Percentiles rank a stretch among this genome's conserved stretches.
These are phyloP conservation scores for Aythya baeri DNA, from an alignment of 2,113 vertebrate species.

Conservation along the genomic window DNA sequence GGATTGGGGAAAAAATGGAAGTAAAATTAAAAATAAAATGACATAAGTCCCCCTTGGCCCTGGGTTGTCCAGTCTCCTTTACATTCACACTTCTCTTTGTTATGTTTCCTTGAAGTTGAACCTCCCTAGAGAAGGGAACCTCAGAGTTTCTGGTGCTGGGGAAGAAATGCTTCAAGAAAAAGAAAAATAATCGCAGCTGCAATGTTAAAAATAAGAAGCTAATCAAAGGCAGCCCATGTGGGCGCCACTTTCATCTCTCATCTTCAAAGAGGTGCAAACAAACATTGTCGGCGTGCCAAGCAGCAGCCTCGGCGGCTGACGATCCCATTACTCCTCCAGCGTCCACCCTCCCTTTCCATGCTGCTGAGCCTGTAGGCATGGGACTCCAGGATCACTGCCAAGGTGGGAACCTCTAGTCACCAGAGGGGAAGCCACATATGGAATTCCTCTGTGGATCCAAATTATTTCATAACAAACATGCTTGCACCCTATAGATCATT, in stretches of 20 bases:
- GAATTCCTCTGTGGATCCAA: conserved; percentile 59
- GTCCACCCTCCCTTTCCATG: conserved; percentile 53
- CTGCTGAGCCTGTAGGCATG: conserved; percentile 53
- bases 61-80: conserved; percentile 68
- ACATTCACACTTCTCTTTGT: conserved; percentile 70
- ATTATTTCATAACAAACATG: conserved; percentile 42
- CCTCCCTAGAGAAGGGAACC: conserved; percentile 67
- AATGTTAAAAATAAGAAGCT: conserved; percentile 92
- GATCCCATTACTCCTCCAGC: conserved; percentile 66
- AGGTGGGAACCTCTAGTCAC: conserved; percentile 62
- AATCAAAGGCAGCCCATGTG: conserved; percentile 90
- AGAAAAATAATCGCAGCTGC: conserved; percentile 78
- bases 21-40: conserved; percentile 76
- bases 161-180: conserved; percentile 70
- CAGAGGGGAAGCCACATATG: conserved; percentile 51
- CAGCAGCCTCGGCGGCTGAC: conserved; percentile 46
- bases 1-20: conserved; percentile 63
- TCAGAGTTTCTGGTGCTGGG: conserved; percentile 68
- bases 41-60: conserved; percentile 55
- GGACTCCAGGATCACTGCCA: conserved; percentile 60
- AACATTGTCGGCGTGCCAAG: conserved; percentile 79
- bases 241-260: conserved; percentile 88
- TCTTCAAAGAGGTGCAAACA: conserved; percentile 94
- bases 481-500: background rate
- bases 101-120: conserved; percentile 73